Evolutionary conservation across 2,888 invertebrate species (phyloP), one percentile per base, ranked within the genome.

Genomic region (Gnatocerus cornutus): DNA sequence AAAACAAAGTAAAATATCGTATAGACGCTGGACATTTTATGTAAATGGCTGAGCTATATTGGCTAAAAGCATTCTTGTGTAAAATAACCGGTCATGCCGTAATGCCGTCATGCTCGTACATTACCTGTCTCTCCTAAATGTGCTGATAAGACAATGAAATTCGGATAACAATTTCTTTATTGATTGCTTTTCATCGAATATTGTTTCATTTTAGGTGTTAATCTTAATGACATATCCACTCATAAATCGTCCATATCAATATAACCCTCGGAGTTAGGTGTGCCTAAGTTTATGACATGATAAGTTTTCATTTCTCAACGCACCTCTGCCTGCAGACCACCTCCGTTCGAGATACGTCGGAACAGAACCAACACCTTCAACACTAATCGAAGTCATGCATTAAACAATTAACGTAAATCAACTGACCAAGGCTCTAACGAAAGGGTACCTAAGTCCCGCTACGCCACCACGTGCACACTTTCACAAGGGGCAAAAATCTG

Each of bases 1-100:
- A 64, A 64, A 69, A 69, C 65, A 65, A 65, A 69, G 65, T 69
- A 69, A 69, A 69, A 69, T 69, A 69, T 65, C 64, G 59, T 69
- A 69, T 59, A 63, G 71, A 68, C 63, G 65, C 55, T 67, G 66
- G 61, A 67, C 50, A 55, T 72, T 78, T 77, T 78, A 78, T 78
- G 76, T 77, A 77, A 77, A 77, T 77, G 76, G 76, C 71, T 72
- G 75, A 73, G 76, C 77, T 76, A 77, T 77, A 78, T 78, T 77
- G 77, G 78, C 75, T 78, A 78, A 78, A 78, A 78, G 78, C 78
- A 78, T 78, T 78, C 78, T 78, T 78, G 76, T 78, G 78, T 78
- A 75, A 74, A 76, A 74, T 76, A 77, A 77, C 75, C 74, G 77
- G 74, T 73, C 74, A 72, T 65, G 64, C 59, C 69, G 69, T 69